Evolutionary conservation across 2,113 vertebrate species (phyloP), one percentile per base, ranked within the genome.

Genomic region (Cryptoleucopteryx plumbea): DNA sequence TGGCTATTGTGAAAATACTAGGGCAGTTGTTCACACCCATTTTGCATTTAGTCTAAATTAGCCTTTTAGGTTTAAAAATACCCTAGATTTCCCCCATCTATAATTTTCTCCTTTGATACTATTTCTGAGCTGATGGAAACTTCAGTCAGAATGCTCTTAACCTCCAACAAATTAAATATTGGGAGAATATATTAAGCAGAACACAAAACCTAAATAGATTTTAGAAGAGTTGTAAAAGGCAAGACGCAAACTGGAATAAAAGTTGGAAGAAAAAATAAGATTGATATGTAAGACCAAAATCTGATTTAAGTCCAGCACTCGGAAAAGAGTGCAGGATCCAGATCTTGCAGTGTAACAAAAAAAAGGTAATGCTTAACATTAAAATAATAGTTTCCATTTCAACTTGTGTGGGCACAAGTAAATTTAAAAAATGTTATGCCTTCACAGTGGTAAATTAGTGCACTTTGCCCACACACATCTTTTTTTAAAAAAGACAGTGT

Each of bases 311-410:
- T 52, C 55, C 71, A 73, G 40, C 25, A 56, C 16, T 62, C 16
- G 47, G 43, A 86, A 92, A 77, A 73, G 11, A 53, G 15, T 10
- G 15, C 32, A 68, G 38, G 14, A 75, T 81, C 32, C 27, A 72
- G 52, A 73, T 27, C 47, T 56, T 58, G 29, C 40, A 52, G 19
- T 17, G 17, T 38, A 72, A 91, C 29, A 77, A 55, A 75, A 62
- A 75, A 62, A 56, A 56, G 13, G 12, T 34, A 91, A 80, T 26
- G 31, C 40, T 78, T 73, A 63, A 55, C 32, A 53, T 70, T 63
- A 90, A 96, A 96, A 91, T 88, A 78, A 91, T 68, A 92, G 93
- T 90, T 96, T 96, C 91, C 45, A 92, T 95, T 95, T 86, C 93
- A 89, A 83, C 29, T 89, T 81, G 90, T 65, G 82, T 82, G 63